Evolutionary conservation across 1,140 invertebrate species (phyloP).

Genomic region (Neodiprion virginianus): DNA sequence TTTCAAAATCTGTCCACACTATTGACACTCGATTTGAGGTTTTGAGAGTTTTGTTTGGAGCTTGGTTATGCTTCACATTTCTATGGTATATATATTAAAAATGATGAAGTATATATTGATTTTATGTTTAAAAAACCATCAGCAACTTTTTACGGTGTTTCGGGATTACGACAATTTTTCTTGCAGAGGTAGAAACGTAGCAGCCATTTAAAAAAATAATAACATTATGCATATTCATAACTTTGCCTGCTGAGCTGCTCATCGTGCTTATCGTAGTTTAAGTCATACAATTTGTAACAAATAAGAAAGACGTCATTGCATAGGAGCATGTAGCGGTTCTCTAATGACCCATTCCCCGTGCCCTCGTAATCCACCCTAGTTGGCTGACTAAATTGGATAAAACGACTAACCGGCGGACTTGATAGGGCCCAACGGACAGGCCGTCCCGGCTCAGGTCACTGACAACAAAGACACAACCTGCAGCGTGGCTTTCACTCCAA

Average conservation of each 20-base stretch:
- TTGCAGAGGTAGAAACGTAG: background rate
- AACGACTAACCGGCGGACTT: conserved; percentile 62
- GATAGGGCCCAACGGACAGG: conserved; percentile 85
- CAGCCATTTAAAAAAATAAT: background rate
- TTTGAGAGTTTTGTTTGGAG: too few species aligned
- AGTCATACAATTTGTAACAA: conserved; percentile 5
- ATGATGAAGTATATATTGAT: too few species aligned
- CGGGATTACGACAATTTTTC: too few species aligned
- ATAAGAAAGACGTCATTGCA: conserved; percentile 2
- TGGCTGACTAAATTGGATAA: conserved; percentile 52
- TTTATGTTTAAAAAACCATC: too few species aligned
- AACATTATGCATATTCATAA: background rate
- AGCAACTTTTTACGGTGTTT: too few species aligned
- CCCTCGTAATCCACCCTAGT: conserved; percentile 39
- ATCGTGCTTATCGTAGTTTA: background rate
- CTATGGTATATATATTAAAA: too few species aligned
- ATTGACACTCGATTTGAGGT: too few species aligned
- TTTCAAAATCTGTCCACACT: too few species aligned
- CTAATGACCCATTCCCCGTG: conserved; percentile 11
- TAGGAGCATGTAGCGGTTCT: conserved; percentile 17
- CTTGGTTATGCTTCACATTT: too few species aligned
- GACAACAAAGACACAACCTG: conserved; percentile 80
- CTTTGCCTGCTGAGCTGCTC: background rate
- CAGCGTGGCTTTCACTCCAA: conserved; percentile 86
- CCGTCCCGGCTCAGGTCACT: conserved; percentile 85